A percentile compares a stretch with the other conserved stretches of the same genome.
Evolutionary conservation across 2,113 vertebrate genomes (phyloP).

Genomic region (Xyliphius kryptos): DNA sequence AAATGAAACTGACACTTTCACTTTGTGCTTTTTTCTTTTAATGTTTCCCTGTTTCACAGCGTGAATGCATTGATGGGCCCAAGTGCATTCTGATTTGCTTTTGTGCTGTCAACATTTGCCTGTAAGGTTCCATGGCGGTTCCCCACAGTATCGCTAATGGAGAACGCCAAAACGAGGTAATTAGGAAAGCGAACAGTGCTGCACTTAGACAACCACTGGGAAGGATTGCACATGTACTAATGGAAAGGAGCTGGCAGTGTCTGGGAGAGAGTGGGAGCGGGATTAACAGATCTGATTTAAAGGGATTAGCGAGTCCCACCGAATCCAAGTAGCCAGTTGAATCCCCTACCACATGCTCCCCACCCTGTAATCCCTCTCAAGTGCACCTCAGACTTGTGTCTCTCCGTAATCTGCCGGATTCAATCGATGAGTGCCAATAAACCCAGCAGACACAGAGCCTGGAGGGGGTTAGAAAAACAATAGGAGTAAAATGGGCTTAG

Average conservation of each 20-base stretch:
- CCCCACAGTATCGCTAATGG: slow-evolving; percentile 39
- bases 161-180: slow-evolving; percentile 35
- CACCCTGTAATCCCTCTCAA: slow-evolving; percentile 55
- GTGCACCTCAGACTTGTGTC: slow-evolving; percentile 54
- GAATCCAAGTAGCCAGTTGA: slow-evolving; percentile 52
- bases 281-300: slow-evolving; percentile 61
- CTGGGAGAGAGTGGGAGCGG: slow-evolving; percentile 48
- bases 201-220: slow-evolving; percentile 37
- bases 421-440: slow-evolving; percentile 44
- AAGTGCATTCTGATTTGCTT: slow-evolving; percentile 26
- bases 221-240: slow-evolving; percentile 5
- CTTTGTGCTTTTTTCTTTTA: slow-evolving; percentile 26
- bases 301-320: slow-evolving; percentile 57
- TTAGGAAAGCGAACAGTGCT: slow-evolving; percentile 41
- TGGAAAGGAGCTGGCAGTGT: slow-evolving; percentile 25
- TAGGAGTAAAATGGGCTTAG: slow-evolving; percentile 40
- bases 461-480: slow-evolving; percentile 39
- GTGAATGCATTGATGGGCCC: slow-evolving; percentile 17
- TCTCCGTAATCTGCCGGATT: slow-evolving; percentile 45
- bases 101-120: slow-evolving; percentile 34
- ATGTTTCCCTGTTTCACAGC: slow-evolving; percentile 22
- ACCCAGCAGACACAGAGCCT: slow-evolving; percentile 44
- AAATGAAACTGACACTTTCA: slow-evolving; percentile 25
- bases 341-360: slow-evolving; percentile 44
- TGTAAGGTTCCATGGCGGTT: slow-evolving; percentile 24